Evolutionary conservation across 2,888 invertebrate species (phyloP).

Genomic region (Norana najaformis): DNA sequence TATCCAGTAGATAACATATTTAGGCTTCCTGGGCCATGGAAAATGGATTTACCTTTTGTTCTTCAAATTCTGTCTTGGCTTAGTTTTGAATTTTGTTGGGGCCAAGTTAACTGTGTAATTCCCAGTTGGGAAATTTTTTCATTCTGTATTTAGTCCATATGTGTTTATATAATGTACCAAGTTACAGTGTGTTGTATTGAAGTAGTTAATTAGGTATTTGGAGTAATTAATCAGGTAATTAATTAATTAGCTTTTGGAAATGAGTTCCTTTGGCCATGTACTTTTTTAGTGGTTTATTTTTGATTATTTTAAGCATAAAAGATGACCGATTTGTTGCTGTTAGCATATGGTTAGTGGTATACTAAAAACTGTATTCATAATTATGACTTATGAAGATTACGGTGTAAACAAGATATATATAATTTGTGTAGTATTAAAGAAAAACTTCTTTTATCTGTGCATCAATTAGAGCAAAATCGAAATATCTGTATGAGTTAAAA

Average conservation of each 20-base stretch:
- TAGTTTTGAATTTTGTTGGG: not conserved
- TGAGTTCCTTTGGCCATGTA: constrained; percentile 5
- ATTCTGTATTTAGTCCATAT: not conserved
- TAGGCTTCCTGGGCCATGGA: not conserved
- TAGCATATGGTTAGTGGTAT: not conserved
- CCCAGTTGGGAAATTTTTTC: not conserved
- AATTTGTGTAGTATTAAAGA: not conserved
- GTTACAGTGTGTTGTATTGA: not conserved
- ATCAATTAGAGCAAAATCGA: not conserved
- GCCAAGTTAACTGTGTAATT: not conserved
- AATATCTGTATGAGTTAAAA: not conserved
- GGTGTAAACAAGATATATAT: not conserved
- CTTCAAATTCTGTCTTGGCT: not conserved
- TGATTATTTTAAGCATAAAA: not conserved
- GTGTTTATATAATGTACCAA: not conserved
- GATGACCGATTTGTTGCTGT: not conserved
- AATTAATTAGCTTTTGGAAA: not conserved
- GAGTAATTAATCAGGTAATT: not conserved
- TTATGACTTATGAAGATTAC: too few relatives aligned
- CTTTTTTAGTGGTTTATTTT: not conserved
- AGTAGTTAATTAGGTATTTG: not conserved
- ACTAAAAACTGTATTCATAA: constrained; percentile 10
- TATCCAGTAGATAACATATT: not conserved
- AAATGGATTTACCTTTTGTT: not conserved
- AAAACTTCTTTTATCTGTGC: not conserved